Evolutionary conservation across 2,797 vertebrate species (phyloP).

Genomic region (Erpetoichthys calabaricus): DNA sequence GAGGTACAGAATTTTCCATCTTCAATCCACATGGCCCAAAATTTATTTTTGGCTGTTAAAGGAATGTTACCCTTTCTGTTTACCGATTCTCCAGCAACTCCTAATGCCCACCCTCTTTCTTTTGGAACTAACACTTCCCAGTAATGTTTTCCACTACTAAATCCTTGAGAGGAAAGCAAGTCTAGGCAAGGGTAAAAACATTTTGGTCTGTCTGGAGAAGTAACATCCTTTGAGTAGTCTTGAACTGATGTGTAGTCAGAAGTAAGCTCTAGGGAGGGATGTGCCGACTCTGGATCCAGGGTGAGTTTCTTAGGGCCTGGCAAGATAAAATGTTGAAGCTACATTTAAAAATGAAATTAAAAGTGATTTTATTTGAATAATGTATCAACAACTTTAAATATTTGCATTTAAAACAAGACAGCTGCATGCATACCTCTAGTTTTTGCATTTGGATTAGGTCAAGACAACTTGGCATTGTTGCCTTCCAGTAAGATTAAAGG

Average conservation of each 20-base stretch:
- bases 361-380: too few species aligned
- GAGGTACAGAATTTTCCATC: conserved; percentile 9
- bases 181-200: conserved; percentile 53
- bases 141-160: conserved; percentile 49
- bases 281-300: conserved; percentile 52
- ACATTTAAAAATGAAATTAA: too few species aligned
- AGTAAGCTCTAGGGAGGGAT: conserved; percentile 42
- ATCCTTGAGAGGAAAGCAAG: conserved; percentile 33
- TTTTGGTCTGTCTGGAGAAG: conserved; percentile 24
- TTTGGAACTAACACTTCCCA: conserved; percentile 52
- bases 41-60: conserved; percentile 32
- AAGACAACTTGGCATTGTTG: too few species aligned
- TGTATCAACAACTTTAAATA: too few species aligned
- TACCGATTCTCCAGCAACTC: conserved; percentile 42
- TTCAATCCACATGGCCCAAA: conserved; percentile 50
- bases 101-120: conserved; percentile 53
- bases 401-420: too few species aligned
- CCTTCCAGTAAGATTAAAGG: too few species aligned
- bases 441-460: too few species aligned
- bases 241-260: conserved; percentile 6
- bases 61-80: conserved; percentile 41
- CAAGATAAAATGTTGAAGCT: too few species aligned
- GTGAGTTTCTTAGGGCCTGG: conserved; percentile 44
- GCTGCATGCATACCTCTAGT: too few species aligned
- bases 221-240: conserved; percentile 1